A percentile compares a stretch with the other conserved stretches of the same genome.
These are phyloP conservation scores for Drosophila sechellia DNA, from an alignment of 1,140 invertebrate genomes.

Conservation along the genomic window DNA sequence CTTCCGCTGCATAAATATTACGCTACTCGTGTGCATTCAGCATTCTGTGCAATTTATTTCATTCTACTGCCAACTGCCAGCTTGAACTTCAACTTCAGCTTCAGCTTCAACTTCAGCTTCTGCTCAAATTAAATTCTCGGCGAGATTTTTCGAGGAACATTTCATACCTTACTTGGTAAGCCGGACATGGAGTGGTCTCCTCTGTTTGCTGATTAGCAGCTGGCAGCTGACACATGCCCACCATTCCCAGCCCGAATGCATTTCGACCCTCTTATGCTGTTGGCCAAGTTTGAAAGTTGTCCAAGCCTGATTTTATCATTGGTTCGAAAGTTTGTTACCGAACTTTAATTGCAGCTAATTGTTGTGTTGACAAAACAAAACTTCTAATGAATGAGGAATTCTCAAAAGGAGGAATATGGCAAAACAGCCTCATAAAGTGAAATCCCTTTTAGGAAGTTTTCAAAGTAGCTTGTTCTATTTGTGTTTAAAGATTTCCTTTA, in stretches of 20 bases:
- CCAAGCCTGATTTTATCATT: conserved; percentile 26
- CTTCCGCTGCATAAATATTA: conserved; percentile 78
- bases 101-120: neutral
- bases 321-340: conserved; percentile 44
- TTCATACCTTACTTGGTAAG: conserved; percentile 8
- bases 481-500: neutral
- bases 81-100: conserved; percentile 16
- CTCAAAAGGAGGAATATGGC: no score
- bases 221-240: neutral
- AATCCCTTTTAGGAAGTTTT: neutral
- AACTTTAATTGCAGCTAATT: conserved; percentile 72
- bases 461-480: conserved; percentile 4
- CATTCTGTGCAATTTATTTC: conserved; percentile 78
- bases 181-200: conserved; percentile 19
- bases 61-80: conserved; percentile 53
- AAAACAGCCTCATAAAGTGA: neutral
- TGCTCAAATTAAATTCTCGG: conserved; percentile 61
- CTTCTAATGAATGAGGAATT: conserved; percentile 31
- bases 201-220: conserved; percentile 35
- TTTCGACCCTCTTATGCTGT: conserved; percentile 11
- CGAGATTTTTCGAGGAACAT: conserved; percentile 25
- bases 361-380: conserved; percentile 60
- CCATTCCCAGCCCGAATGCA: conserved; percentile 7
- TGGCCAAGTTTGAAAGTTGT: conserved; percentile 19
- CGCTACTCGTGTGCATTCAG: conserved; percentile 71